Evolutionary conservation across 2,888 invertebrate species (phyloP), one percentile per base, ranked within the genome.

Genomic region (Chrysolina haemoptera): DNA sequence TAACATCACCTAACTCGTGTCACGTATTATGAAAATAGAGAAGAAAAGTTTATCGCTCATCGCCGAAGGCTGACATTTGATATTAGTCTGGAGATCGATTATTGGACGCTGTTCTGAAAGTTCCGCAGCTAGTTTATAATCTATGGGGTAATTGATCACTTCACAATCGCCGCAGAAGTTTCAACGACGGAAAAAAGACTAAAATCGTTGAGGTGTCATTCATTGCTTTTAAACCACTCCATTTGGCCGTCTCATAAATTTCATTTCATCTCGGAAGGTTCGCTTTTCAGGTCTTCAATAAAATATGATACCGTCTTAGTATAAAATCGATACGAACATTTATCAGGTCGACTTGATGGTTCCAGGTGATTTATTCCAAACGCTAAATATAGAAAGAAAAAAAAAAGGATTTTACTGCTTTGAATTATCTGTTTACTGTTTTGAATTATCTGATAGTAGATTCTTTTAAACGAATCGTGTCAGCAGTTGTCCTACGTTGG

Each of bases 171-270:
- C 16, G 53, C 53, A 9, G 12, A 53, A 53, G 53, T 53, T 53
- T 53, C 5, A 53, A 12, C 14, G 53, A 14, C 11, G 0, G 14
- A 22, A 53, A 53, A 53, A 53, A 53, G 50, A 12, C 20, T 10
- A 20, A 53, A 53, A 53, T 53, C 53, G 53, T 53, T 20, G 53
- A 53, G 53, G 53, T 53, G 53, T 53, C 53, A 53, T 53, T 53
- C 53, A 53, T 53, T 22, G 20, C 53, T 20, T 53, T 53, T 53
- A 12, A 53, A 53, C 53, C 50, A 53, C 50, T 53, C 20, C 50
- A 53, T 53, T 53, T 53, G 11, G 10, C 18, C 50, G 50, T 53
- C 50, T 53, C 50, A 16, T 53, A 53, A 53, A 53, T 53, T 53
- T 53, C 10, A 18, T 18, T 53, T 53, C 16, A 53, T 53, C 50